These are phyloP conservation scores for Chromoteleia sp. DNA, from an alignment of 2,888 invertebrate species.

Conservation along the genomic window DNA sequence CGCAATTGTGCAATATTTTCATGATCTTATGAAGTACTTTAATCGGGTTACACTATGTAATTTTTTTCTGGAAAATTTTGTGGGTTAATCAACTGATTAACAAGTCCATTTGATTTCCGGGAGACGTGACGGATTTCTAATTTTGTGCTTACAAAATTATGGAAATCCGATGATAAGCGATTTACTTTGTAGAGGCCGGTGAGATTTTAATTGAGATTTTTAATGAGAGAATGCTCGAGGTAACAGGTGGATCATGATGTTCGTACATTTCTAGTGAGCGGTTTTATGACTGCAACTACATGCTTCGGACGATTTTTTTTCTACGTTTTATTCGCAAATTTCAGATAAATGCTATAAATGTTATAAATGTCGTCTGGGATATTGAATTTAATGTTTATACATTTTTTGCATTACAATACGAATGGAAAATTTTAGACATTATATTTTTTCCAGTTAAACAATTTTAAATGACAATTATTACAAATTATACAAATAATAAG, in stretches of 20 bases:
- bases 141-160: conserved; percentile 1
- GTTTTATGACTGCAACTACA: not conserved
- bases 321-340: no score
- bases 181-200: not conserved
- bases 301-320: no score
- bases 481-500: no score
- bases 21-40: no score
- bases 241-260: not conserved
- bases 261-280: not conserved
- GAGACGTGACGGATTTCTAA: conserved; percentile 6
- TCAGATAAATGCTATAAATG: no score
- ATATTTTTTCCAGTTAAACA: no score
- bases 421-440: no score
- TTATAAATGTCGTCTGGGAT: no score
- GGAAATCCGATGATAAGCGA: not conserved
- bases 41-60: not conserved
- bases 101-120: conserved; percentile 10
- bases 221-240: conserved; percentile 1
- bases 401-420: no score
- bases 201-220: conserved; percentile 4
- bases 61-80: not conserved
- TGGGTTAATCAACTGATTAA: not conserved
- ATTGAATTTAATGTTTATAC: no score
- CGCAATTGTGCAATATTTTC: no score
- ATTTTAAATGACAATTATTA: no score